Percentiles rank a stretch among this genome's conserved stretches.
Evolutionary conservation across 2,888 invertebrate species (phyloP).

Genomic region (Lasioglossum leucozonium): DNA sequence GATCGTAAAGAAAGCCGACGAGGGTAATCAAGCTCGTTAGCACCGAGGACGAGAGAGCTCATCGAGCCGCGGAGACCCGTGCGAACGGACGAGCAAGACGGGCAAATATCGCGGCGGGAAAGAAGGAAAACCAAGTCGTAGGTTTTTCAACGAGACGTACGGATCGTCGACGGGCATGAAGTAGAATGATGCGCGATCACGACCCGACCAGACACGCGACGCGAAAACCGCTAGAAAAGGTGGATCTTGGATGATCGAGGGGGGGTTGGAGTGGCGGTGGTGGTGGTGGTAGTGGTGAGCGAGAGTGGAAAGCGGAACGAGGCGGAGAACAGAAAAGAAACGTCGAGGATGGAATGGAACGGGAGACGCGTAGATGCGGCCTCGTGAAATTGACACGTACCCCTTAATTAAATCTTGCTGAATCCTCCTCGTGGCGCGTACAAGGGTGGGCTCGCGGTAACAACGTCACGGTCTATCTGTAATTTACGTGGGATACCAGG

Average conservation of each 20-base stretch:
- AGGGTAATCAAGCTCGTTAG: constrained; percentile 72
- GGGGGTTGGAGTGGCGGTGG: neutral
- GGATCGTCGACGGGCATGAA: constrained; percentile 70
- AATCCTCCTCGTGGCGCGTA: constrained; percentile 26
- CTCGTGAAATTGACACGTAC: constrained; percentile 43
- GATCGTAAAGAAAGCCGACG: constrained; percentile 62
- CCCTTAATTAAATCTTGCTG: constrained; percentile 65
- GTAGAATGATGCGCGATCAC: constrained; percentile 69
- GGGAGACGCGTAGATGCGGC: neutral
- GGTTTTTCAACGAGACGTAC: constrained; percentile 71
- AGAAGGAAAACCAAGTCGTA: constrained; percentile 25
- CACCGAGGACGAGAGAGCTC: constrained; percentile 55
- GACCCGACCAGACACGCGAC: constrained; percentile 61
- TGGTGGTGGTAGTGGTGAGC: too few species aligned
- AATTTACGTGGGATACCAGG: constrained; percentile 43
- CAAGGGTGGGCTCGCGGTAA: constrained; percentile 22
- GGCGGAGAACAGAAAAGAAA: neutral
- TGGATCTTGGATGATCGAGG: neutral
- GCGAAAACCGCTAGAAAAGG: constrained; percentile 35
- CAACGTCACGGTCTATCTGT: constrained; percentile 46
- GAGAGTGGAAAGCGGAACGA: neutral
- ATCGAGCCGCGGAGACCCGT: constrained; percentile 29
- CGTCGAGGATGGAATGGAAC: constrained; percentile 26
- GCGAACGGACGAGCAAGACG: neutral
- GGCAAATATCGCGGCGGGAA: neutral